Evolutionary conservation across 2,113 vertebrate genomes (phyloP), one percentile per base, ranked within the genome.

Genomic region (Datnioides undecimradiatus): DNA sequence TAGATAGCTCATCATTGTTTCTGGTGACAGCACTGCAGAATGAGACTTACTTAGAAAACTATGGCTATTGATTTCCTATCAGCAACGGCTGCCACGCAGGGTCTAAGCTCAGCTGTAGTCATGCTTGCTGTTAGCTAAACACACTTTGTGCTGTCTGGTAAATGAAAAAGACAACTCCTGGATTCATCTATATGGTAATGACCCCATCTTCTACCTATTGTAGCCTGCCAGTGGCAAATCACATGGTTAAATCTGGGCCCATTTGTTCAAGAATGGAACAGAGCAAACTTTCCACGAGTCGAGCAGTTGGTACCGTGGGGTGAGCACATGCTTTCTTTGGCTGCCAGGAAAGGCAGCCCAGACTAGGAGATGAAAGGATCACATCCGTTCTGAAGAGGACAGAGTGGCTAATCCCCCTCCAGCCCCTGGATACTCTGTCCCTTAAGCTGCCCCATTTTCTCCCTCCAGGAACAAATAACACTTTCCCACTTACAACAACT

Each of bases 151-250:
- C 74, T 72, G 72, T 79, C 79, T 76, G 72, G 84, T 92, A 92
- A 95, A 94, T 92, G 89, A 93, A 88, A 90, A 91, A 87, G 90
- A 94, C 89, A 90, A 92, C 84, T 87, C 76, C 73, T 85, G 82
- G 91, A 94, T 92, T 93, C 93, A 94, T 95, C 92, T 95, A 94
- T 95, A 95, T 95, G 94, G 83, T 94, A 95, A 95, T 94, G 86
- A 80, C 74, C 58, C 87, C 83, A 86, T 90, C 82, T 87, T 68
- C 74, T 73, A 88, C 90, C 91, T 91, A 90, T 92, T 88, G 89
- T 87, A 41, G 59, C 48, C 80, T 40, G 77, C 89, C 77, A 73
- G 48, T 65, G 76, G 84, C 69, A 88, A 93, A 93, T 92, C 91
- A 88, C 90, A 82, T 79, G 85, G 73, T 83, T 90, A 86, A 92